phyloP scores from a whole-genome alignment of 1,140 invertebrate genomes.

The Cyclargus thomasi region DNA sequence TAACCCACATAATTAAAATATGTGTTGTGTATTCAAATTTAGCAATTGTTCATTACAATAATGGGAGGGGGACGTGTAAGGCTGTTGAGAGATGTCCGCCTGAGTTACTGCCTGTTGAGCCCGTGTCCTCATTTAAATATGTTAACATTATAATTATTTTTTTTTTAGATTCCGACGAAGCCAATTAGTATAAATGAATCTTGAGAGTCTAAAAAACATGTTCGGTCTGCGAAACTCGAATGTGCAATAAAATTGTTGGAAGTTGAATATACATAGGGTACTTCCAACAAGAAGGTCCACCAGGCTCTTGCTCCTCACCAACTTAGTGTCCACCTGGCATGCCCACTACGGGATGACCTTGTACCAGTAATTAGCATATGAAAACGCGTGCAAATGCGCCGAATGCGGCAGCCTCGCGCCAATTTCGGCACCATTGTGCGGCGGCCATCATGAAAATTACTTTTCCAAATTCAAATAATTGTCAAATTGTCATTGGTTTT shows the following conservation, averaged over 20 bases:
- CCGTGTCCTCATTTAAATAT: background rate
- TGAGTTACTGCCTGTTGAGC: background rate
- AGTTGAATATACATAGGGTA: no score
- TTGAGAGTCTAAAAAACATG: no score
- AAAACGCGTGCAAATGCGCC: conserved; percentile 13
- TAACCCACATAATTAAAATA: conserved; percentile 15
- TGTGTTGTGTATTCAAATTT: conserved; percentile 3
- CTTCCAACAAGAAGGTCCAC: no score
- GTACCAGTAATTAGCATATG: conserved; percentile 2
- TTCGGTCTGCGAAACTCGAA: no score
- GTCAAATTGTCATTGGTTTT: background rate
- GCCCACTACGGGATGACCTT: background rate
- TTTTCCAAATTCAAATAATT: background rate
- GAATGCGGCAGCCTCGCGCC: conserved; percentile 3
- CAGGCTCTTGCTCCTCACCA: background rate
- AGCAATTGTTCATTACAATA: background rate
- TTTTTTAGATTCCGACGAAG: background rate
- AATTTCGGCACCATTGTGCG: background rate
- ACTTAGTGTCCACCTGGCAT: background rate
- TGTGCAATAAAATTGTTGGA: no score
- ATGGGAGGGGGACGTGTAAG: background rate
- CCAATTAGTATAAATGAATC: no score
- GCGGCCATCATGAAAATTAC: conserved; percentile 7
- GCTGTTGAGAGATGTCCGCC: background rate
- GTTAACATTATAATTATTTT: background rate